Percentiles rank a stretch among this genome's conserved stretches.
Conservation (phyloP, 2,797 vertebrate species). For the Silurus lanzhouensis region DNA sequence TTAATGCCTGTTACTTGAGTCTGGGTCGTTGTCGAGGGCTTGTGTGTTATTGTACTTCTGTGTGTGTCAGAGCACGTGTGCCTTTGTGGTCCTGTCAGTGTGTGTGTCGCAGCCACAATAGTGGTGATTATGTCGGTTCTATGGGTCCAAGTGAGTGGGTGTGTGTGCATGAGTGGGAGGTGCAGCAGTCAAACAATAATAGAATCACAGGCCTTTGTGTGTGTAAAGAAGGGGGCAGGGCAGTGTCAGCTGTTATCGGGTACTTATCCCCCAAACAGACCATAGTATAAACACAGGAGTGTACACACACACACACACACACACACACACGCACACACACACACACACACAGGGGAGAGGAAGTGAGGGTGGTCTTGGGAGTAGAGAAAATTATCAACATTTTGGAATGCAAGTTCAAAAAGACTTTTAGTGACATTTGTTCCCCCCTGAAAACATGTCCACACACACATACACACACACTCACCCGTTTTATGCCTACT, state of each 20-base stretch:
- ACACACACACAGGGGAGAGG: slow-evolving; percentile 28
- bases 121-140: slow-evolving; percentile 79
- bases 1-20: slow-evolving; percentile 42
- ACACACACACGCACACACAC: slow-evolving; percentile 47
- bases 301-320: slow-evolving; percentile 38
- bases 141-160: slow-evolving; percentile 63
- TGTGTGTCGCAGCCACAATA: slow-evolving; percentile 70
- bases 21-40: slow-evolving; percentile 46
- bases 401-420: too few species aligned
- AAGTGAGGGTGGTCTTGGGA: background rate
- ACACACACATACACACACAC: background rate
- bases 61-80: slow-evolving; percentile 46
- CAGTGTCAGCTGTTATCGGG: slow-evolving; percentile 82
- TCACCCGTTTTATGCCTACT: background rate
- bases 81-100: slow-evolving; percentile 56
- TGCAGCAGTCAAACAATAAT: slow-evolving; percentile 79
- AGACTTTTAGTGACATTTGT: too few species aligned
- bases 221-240: slow-evolving; percentile 76
- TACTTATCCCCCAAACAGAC: slow-evolving; percentile 75
- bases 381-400: too few species aligned
- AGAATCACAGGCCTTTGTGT: slow-evolving; percentile 82
- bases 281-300: slow-evolving; percentile 51
- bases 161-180: slow-evolving; percentile 57
- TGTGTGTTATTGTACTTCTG: slow-evolving; percentile 42
- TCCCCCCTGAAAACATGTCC: too few species aligned